phyloP scores from a whole-genome alignment of 1,140 invertebrate species.

The Pissodes strobi region DNA sequence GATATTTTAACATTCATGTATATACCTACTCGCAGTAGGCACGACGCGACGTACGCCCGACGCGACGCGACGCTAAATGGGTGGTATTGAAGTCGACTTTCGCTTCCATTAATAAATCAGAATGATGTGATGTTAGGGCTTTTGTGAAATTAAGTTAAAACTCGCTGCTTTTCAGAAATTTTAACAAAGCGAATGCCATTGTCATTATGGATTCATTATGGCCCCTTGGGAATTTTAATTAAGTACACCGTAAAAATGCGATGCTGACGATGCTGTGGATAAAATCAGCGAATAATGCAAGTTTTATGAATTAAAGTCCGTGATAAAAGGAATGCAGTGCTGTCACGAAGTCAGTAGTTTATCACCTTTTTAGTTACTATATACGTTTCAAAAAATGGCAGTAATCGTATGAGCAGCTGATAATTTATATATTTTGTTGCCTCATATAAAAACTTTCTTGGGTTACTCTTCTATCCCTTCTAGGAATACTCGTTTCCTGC shows the following conservation, averaged over 20 bases:
- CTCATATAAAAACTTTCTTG: no score
- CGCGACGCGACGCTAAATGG: slow-evolving; percentile 17
- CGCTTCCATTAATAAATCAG: slow-evolving; percentile 33
- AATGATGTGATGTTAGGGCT: slow-evolving; percentile 31
- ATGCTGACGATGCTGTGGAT: no score
- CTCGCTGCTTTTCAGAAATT: slow-evolving; percentile 19
- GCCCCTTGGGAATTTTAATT: slow-evolving; percentile 11
- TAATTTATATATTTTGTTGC: no score
- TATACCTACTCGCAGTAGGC: slow-evolving; percentile 21
- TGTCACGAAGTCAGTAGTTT: no score
- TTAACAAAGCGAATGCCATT: slow-evolving; percentile 26
- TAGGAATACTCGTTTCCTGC: no score
- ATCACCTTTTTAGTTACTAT: no score
- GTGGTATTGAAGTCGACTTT: slow-evolving; percentile 31
- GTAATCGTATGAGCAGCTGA: no score
- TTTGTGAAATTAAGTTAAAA: slow-evolving; percentile 34
- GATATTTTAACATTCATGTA: slow-evolving; percentile 32
- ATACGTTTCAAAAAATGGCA: no score
- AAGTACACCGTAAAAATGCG: background rate
- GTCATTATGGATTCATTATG: slow-evolving; percentile 19
- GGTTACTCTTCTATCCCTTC: no score
- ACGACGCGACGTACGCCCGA: background rate
- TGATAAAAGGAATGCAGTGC: no score
- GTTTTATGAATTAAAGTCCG: no score
- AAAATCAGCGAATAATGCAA: no score